Evolutionary conservation across 2,888 invertebrate species (phyloP).

Genomic region (Eugnorisma glareosa): DNA sequence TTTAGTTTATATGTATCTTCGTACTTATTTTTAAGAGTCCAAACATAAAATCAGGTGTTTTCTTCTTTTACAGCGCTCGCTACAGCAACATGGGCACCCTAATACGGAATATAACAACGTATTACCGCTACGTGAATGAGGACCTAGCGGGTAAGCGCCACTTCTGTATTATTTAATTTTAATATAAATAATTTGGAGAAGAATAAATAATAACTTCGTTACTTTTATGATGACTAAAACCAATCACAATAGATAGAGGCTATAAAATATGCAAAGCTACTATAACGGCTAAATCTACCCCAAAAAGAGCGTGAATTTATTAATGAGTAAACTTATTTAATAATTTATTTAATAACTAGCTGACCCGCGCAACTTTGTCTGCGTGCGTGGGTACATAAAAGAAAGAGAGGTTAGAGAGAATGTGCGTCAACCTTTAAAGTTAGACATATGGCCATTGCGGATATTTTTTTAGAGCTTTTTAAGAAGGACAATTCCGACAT

Average conservation of each 20-base stretch:
- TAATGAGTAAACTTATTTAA: background rate
- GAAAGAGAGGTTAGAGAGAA: too few species aligned
- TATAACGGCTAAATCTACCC: background rate
- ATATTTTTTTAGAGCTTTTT: too few species aligned
- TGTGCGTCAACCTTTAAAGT: too few species aligned
- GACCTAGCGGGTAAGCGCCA: conserved; percentile 82
- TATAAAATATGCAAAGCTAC: background rate
- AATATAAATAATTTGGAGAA: background rate
- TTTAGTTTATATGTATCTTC: background rate
- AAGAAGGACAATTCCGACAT: too few species aligned
- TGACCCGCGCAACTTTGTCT: too few species aligned
- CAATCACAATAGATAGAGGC: too few species aligned
- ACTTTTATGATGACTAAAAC: background rate
- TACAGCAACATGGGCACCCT: conserved; percentile 79
- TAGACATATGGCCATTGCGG: too few species aligned
- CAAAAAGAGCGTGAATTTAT: background rate
- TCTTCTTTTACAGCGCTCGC: conserved; percentile 50
- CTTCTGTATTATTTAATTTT: background rate
- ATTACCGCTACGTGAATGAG: conserved; percentile 83
- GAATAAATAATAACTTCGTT: background rate
- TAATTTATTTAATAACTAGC: too few species aligned
- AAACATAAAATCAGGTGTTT: background rate
- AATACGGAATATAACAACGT: conserved; percentile 80
- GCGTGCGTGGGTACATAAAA: too few species aligned
- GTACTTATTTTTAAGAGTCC: background rate